Conservation (phyloP, 2,797 vertebrate genomes). For the Bufotes viridis region DNA sequence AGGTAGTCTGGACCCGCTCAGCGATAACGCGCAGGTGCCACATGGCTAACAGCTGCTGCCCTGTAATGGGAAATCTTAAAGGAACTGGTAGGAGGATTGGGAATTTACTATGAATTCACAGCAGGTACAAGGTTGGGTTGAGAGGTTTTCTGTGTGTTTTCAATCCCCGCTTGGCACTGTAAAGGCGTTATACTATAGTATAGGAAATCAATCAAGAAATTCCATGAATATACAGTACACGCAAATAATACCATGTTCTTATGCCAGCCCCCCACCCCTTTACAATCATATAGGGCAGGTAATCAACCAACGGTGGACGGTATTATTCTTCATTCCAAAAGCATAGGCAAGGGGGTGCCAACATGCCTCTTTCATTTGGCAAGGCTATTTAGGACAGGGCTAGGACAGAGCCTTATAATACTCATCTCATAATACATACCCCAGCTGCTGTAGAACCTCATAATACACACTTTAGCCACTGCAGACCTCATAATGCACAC, state of each 20-base stretch:
- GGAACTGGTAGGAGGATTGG: slow-evolving; percentile 67
- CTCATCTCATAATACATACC: too few relatives aligned
- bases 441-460: too few relatives aligned
- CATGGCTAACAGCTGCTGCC: slow-evolving; percentile 72
- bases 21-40: slow-evolving; percentile 74
- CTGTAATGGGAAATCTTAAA: slow-evolving; percentile 69
- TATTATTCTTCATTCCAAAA: background rate
- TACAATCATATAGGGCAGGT: background rate
- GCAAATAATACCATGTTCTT: background rate
- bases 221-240: background rate
- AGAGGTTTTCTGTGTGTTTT: slow-evolving; percentile 68
- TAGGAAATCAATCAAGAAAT: background rate
- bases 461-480: too few relatives aligned
- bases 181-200: background rate
- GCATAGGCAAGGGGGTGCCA: too few relatives aligned
- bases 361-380: too few relatives aligned
- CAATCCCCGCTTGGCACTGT: background rate
- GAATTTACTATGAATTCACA: slow-evolving; percentile 72
- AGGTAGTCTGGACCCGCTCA: slow-evolving; percentile 68
- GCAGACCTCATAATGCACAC: too few relatives aligned
- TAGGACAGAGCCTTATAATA: background rate
- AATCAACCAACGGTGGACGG: background rate
- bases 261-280: background rate
- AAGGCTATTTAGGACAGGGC: background rate
- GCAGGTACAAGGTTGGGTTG: slow-evolving; percentile 74